phyloP scores from a whole-genome alignment of 2,888 invertebrate genomes.

The Drosophila kanekoi region DNA sequence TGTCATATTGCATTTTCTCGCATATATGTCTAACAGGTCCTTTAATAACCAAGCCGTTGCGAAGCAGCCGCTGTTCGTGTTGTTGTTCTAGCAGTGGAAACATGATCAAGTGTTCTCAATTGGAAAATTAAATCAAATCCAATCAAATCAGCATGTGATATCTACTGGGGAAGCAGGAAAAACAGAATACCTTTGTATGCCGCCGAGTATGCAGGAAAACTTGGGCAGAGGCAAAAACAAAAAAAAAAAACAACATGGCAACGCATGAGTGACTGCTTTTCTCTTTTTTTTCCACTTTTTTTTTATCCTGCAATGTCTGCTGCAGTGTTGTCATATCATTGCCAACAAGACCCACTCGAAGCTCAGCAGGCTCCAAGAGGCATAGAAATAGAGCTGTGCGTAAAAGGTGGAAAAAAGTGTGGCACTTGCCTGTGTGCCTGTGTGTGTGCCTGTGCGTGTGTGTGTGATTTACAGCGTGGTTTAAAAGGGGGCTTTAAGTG shows the following conservation, averaged over 20 bases:
- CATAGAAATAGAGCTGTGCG: constrained; percentile 30
- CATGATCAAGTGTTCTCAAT: constrained; percentile 80
- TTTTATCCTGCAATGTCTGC: constrained; percentile 22
- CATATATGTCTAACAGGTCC: neutral
- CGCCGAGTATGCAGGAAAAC: constrained; percentile 35
- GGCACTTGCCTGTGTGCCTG: neutral
- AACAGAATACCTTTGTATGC: constrained; percentile 35
- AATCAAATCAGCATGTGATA: constrained; percentile 78
- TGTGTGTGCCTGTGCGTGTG: neutral
- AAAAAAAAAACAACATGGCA: constrained; percentile 33
- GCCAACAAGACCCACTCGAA: constrained; percentile 37
- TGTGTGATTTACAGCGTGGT: constrained; percentile 3
- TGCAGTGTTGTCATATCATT: constrained; percentile 64
- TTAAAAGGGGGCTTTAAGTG: constrained; percentile 12
- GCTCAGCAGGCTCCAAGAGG: constrained; percentile 12
- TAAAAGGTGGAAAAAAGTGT: constrained; percentile 46
- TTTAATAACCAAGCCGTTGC: constrained; percentile 28
- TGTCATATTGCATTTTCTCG: constrained; percentile 12
- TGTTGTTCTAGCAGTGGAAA: constrained; percentile 56
- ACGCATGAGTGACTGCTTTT: constrained; percentile 65
- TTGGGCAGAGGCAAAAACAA: constrained; percentile 9
- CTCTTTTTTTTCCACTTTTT: constrained; percentile 5
- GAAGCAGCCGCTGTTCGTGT: constrained; percentile 26
- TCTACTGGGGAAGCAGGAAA: constrained; percentile 12
- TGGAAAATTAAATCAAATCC: constrained; percentile 83